Conservation (phyloP, 1,140 invertebrate genomes). For the Stegodyphus mimosarum region DNA sequence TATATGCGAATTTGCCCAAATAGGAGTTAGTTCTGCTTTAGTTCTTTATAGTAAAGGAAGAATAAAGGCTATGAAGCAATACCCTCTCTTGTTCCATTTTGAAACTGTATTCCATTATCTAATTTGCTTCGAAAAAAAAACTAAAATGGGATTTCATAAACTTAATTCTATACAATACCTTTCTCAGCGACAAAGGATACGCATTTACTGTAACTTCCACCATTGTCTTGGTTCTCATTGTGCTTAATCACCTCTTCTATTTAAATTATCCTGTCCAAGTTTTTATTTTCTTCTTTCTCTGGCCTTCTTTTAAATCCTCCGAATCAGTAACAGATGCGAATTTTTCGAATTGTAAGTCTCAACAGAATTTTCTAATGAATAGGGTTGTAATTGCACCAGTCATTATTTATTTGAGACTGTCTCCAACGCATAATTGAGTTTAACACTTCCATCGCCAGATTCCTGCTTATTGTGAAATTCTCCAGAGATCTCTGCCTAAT, state of each 20-base stretch:
- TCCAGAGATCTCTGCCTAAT: constrained; percentile 12
- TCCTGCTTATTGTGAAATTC: not conserved
- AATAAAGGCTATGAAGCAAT: no score
- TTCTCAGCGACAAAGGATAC: constrained; percentile 24
- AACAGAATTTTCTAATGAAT: constrained; percentile 38
- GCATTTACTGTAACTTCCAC: constrained; percentile 35
- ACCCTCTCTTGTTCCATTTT: no score
- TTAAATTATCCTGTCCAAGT: constrained; percentile 21
- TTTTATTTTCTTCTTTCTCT: no score
- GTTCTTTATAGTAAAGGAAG: no score
- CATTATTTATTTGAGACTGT: constrained; percentile 42
- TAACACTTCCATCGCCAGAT: constrained; percentile 9
- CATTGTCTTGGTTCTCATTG: constrained; percentile 33
- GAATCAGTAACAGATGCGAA: no score
- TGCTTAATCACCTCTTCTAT: constrained; percentile 38
- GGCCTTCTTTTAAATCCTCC: no score
- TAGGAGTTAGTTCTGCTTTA: no score
- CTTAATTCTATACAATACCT: constrained; percentile 44
- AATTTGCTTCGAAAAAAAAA: not conserved
- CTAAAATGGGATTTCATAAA: constrained; percentile 27
- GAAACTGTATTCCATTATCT: no score
- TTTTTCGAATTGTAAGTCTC: constrained; percentile 3
- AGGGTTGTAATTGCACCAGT: constrained; percentile 41
- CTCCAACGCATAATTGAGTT: constrained; percentile 35
- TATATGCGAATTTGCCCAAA: no score